Percentiles rank a stretch among this genome's conserved stretches.
Evolutionary conservation across 2,888 invertebrate species (phyloP).

Genomic region (Brachyopa scutellaris): DNA sequence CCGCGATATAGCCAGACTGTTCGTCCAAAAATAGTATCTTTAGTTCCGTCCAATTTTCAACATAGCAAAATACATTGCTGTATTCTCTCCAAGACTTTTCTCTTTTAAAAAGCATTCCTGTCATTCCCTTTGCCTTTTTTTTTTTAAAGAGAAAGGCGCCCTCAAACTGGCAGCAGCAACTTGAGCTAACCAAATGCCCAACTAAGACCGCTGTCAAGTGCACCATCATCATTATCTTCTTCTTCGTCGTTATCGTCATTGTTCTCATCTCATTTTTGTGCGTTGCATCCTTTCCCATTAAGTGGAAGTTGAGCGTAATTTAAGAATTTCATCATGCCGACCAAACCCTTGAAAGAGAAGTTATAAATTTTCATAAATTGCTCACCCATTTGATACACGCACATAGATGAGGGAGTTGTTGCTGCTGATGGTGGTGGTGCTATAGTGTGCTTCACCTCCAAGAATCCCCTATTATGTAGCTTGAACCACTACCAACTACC

Average conservation of each 20-base stretch:
- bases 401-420: too few relatives aligned
- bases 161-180: too few relatives aligned
- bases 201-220: conserved; percentile 16
- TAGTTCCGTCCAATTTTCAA: too few relatives aligned
- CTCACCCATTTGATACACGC: conserved; percentile 21
- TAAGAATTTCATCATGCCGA: conserved; percentile 17
- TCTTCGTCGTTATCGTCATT: background rate
- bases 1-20: too few relatives aligned
- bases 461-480: conserved; percentile 42
- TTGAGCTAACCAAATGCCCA: conserved; percentile 21
- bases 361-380: conserved; percentile 67
- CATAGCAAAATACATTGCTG: too few relatives aligned
- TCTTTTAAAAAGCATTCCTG: too few relatives aligned
- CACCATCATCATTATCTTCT: background rate
- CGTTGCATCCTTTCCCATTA: background rate
- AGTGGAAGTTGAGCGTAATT: conserved; percentile 10
- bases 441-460: conserved; percentile 34
- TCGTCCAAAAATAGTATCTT: too few relatives aligned
- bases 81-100: too few relatives aligned
- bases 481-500: background rate
- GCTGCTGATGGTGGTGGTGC: too few relatives aligned
- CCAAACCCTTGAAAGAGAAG: background rate
- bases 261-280: background rate
- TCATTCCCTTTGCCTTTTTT: too few relatives aligned
- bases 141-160: too few relatives aligned